Percentiles rank a stretch among this genome's conserved stretches.
These are phyloP conservation scores for Apteryx mantelli DNA, from an alignment of 2,113 vertebrate genomes.

Conservation along the genomic window DNA sequence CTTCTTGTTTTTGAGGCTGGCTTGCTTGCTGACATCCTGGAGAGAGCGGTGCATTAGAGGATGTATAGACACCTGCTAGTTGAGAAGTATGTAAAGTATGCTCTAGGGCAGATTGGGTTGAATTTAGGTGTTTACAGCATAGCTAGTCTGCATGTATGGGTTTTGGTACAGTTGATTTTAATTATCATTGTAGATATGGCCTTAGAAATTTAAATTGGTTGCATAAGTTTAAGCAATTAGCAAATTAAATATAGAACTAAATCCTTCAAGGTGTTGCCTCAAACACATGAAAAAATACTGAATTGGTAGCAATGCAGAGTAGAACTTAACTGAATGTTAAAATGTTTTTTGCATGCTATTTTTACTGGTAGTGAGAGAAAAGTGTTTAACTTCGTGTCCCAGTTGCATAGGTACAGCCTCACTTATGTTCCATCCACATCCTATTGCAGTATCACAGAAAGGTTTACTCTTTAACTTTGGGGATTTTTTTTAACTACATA, in stretches of 20 bases:
- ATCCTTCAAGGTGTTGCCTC: neutral
- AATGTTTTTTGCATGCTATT: neutral
- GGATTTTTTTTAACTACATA: neutral
- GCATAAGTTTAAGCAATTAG: neutral
- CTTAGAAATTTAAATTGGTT: slow-evolving; percentile 3
- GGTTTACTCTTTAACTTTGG: neutral
- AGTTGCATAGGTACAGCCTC: neutral
- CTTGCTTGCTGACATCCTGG: neutral
- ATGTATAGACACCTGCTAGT: neutral
- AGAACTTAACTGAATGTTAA: neutral
- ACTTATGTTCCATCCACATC: neutral
- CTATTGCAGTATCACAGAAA: neutral
- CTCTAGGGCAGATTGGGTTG: neutral
- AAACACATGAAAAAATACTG: neutral
- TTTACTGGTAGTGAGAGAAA: neutral
- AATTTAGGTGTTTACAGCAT: neutral
- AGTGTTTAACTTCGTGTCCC: neutral
- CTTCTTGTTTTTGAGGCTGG: neutral
- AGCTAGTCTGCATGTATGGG: neutral
- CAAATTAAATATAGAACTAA: slow-evolving; percentile 13
- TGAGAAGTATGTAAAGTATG: neutral
- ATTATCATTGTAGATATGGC: neutral
- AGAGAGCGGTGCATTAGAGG: neutral
- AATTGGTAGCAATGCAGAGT: neutral
- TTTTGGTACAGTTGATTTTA: neutral